Evolutionary conservation across 2,797 vertebrate genomes (phyloP).

Genomic region (Mergus octosetaceus): DNA sequence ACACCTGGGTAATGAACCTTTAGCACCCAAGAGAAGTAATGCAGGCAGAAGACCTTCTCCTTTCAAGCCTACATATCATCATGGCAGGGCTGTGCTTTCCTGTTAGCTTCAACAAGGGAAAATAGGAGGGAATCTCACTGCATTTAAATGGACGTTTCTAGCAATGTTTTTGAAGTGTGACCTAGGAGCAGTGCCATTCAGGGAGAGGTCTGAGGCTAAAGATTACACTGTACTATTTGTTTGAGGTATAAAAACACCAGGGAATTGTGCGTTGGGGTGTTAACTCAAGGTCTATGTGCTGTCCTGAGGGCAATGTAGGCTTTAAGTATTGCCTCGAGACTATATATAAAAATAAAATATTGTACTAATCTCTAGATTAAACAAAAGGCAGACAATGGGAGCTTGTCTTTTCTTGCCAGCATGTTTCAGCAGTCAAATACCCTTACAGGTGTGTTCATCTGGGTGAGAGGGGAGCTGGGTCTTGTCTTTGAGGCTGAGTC

Average conservation of each 20-base stretch:
- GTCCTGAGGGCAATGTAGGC: not conserved
- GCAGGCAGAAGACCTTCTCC: not conserved
- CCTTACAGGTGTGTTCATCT: too few relatives aligned
- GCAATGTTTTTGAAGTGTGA: not conserved
- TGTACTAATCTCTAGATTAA: not conserved
- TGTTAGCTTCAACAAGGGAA: not conserved
- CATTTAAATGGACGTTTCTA: not conserved
- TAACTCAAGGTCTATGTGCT: not conserved
- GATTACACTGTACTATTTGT: rapidly evolving
- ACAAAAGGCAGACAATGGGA: not conserved
- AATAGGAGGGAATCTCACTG: not conserved
- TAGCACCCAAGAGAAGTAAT: not conserved
- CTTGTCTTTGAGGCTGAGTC: not conserved
- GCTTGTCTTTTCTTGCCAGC: not conserved
- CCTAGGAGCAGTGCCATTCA: not conserved
- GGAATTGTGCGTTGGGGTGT: rapidly evolving
- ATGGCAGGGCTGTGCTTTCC: not conserved
- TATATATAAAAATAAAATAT: not conserved
- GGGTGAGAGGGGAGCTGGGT: not conserved
- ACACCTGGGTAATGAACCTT: not conserved
- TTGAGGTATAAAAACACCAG: not conserved
- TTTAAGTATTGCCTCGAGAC: not conserved
- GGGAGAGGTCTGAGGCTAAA: not conserved
- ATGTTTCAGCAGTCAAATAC: not conserved
- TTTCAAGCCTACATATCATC: not conserved